phyloP scores from a whole-genome alignment of 2,888 invertebrate species.

The Tenthredo distinguenda region DNA sequence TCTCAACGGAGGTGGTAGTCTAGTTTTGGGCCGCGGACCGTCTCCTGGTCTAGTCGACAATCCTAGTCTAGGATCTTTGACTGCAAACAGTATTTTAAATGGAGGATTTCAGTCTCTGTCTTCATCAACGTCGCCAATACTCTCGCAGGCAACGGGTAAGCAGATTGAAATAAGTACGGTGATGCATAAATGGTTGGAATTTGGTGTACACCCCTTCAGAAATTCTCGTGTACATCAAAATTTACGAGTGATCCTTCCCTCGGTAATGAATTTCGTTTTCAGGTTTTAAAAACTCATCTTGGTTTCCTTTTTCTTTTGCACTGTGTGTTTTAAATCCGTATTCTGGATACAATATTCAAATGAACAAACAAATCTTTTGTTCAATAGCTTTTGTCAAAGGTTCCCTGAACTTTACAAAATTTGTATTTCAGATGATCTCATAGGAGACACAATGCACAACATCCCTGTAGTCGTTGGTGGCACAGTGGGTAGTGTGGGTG shows the following conservation, averaged over 20 bases:
- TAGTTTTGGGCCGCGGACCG: slow-evolving; percentile 81
- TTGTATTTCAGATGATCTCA: slow-evolving; percentile 71
- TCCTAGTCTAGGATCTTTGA: slow-evolving; percentile 70
- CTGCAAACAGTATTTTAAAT: slow-evolving; percentile 77
- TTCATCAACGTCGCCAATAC: slow-evolving; percentile 83
- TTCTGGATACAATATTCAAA: background rate
- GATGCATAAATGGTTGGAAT: background rate
- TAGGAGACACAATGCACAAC: slow-evolving; percentile 74
- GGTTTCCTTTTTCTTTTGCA: too few relatives aligned
- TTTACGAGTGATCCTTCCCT: too few relatives aligned
- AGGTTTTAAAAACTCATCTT: background rate
- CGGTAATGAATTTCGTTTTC: background rate
- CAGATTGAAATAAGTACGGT: slow-evolving; percentile 25
- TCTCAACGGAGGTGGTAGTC: slow-evolving; percentile 78
- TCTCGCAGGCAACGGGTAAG: slow-evolving; percentile 77
- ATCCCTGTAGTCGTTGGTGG: slow-evolving; percentile 72
- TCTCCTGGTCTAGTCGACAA: slow-evolving; percentile 82
- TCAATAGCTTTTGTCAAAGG: background rate
- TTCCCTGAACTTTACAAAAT: background rate
- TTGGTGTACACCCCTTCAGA: background rate
- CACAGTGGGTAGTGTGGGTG: slow-evolving; percentile 68
- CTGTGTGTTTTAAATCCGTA: too few relatives aligned
- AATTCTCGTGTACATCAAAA: background rate
- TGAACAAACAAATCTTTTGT: background rate
- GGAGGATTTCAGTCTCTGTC: slow-evolving; percentile 80